These are phyloP conservation scores for Ferdinandea cuprea DNA, from an alignment of 2,888 invertebrate genomes.

Conservation along the genomic window DNA sequence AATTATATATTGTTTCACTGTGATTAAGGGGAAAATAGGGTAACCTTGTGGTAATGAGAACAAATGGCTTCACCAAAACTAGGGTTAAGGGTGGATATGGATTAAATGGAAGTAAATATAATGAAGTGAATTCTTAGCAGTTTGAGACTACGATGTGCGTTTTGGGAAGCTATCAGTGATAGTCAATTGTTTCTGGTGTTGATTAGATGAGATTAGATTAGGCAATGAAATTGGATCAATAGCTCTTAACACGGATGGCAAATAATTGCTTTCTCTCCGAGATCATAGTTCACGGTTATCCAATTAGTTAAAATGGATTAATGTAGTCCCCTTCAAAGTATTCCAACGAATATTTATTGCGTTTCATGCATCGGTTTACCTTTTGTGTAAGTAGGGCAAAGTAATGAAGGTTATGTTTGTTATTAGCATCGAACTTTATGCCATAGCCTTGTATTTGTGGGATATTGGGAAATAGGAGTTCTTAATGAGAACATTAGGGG, in stretches of 20 bases:
- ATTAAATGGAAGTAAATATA: conserved; percentile 5
- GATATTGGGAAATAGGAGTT: no score
- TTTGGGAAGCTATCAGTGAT: not conserved
- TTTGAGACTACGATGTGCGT: not conserved
- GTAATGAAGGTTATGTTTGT: no score
- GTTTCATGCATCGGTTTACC: no score
- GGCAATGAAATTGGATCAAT: not conserved
- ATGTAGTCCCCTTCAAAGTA: no score
- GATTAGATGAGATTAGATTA: not conserved
- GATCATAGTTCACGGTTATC: not conserved
- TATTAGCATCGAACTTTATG: no score
- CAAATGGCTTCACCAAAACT: conserved; percentile 23
- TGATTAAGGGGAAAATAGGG: conserved; percentile 54
- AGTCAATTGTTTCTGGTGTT: not conserved
- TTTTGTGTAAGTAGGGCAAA: no score
- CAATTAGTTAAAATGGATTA: no score
- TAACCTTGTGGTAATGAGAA: conserved; percentile 50
- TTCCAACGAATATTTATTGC: no score
- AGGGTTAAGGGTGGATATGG: conserved; percentile 34
- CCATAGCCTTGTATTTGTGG: no score
- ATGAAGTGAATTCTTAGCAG: not conserved
- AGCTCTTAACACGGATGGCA: not conserved
- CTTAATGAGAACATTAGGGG: no score
- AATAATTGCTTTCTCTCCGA: not conserved
- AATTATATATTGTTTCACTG: conserved; percentile 68